Conservation (phyloP, 1,140 invertebrate species). For the Lasioglossum baleicum region DNA sequence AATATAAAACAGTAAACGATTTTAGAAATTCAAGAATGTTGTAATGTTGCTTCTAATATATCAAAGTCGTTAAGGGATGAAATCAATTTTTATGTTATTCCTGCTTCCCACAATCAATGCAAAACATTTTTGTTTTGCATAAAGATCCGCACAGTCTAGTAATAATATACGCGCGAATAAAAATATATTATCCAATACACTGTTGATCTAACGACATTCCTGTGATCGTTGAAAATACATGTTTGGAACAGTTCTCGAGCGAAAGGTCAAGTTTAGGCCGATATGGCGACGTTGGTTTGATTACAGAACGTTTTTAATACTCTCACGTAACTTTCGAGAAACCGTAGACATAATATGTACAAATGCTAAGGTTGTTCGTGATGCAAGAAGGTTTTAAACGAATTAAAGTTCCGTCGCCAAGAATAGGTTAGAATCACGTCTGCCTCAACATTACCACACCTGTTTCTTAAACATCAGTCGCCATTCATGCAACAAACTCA, state of each 20-base stretch:
- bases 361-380: constrained; percentile 48
- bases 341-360: constrained; percentile 39
- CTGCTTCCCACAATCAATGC: too few relatives aligned
- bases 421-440: constrained; percentile 22
- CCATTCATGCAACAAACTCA: neutral
- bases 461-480: constrained; percentile 33
- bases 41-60: too few relatives aligned
- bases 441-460: constrained; percentile 8
- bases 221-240: too few relatives aligned
- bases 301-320: constrained; percentile 46
- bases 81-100: too few relatives aligned
- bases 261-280: neutral
- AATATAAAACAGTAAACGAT: too few relatives aligned
- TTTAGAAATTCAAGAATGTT: too few relatives aligned
- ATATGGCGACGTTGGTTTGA: constrained; percentile 3
- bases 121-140: too few relatives aligned
- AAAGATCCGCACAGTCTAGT: too few relatives aligned
- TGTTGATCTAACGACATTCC: too few relatives aligned
- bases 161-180: too few relatives aligned
- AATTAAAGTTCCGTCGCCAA: constrained; percentile 48
- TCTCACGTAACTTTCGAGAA: constrained; percentile 60
- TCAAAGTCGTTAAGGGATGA: too few relatives aligned
- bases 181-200: too few relatives aligned
- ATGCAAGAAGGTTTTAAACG: constrained; percentile 58
- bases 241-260: neutral